Conservation (phyloP, 2,888 invertebrate species). For the Fragum whitleyi region DNA sequence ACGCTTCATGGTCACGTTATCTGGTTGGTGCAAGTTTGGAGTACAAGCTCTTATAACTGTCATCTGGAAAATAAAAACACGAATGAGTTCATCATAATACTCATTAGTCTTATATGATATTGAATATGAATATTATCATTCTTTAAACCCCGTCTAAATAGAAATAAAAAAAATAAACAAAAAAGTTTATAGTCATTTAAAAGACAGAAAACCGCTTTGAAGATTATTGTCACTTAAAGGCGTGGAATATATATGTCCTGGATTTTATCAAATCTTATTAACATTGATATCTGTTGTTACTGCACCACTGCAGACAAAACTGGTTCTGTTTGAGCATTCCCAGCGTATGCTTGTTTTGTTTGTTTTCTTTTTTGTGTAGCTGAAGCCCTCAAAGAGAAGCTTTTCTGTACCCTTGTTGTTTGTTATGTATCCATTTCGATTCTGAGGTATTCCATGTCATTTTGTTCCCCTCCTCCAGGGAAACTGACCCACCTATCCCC, state of each 20-base stretch:
- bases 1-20: slow-evolving; percentile 32
- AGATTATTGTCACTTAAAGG: too few species aligned
- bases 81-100: slow-evolving; percentile 15
- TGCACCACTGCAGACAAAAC: neutral
- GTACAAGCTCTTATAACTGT: slow-evolving; percentile 30
- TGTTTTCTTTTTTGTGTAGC: slow-evolving; percentile 3
- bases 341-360: neutral
- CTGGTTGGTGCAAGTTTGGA: slow-evolving; percentile 32
- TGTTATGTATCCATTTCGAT: too few species aligned
- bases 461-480: too few species aligned
- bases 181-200: too few species aligned
- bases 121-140: slow-evolving; percentile 16
- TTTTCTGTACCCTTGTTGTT: neutral
- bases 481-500: too few species aligned
- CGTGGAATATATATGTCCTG: too few species aligned
- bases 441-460: too few species aligned
- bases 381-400: neutral
- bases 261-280: too few species aligned
- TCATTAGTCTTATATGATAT: slow-evolving; percentile 3
- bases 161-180: too few species aligned
- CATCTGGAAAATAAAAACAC: too few species aligned
- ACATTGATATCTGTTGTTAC: neutral
- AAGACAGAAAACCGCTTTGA: too few species aligned
- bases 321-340: neutral
- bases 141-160: too few species aligned